Percentiles rank a stretch among this genome's conserved stretches.
Evolutionary conservation across 2,888 invertebrate genomes (phyloP).

Genomic region (Molanna angustata): DNA sequence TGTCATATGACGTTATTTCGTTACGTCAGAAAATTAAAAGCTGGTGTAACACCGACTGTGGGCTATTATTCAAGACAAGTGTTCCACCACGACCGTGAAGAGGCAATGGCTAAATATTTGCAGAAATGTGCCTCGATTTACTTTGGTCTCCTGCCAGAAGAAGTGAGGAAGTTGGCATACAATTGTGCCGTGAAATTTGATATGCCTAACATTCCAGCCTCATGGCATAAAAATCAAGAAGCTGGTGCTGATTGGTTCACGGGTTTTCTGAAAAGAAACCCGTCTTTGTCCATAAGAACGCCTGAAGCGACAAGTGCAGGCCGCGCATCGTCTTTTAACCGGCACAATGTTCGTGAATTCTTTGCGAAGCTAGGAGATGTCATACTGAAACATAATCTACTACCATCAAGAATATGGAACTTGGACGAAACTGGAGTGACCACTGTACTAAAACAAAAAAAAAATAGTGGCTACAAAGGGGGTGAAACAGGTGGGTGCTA

Average conservation of each 20-base stretch:
- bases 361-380: constrained; percentile 27
- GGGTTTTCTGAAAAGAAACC: constrained; percentile 28
- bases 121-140: constrained; percentile 28
- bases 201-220: constrained; percentile 11
- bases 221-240: constrained; percentile 25
- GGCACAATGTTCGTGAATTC: constrained; percentile 24
- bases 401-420: constrained; percentile 34
- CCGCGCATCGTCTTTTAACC: constrained; percentile 32
- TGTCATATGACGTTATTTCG: too few species aligned
- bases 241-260: constrained; percentile 27
- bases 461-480: too few species aligned
- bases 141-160: constrained; percentile 28
- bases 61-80: too few species aligned
- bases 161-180: constrained; percentile 30
- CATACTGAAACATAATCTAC: constrained; percentile 15
- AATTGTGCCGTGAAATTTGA: constrained; percentile 26
- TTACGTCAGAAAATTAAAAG: too few species aligned
- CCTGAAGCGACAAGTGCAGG: constrained; percentile 28
- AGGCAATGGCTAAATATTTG: constrained; percentile 17
- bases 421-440: constrained; percentile 35
- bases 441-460: constrained; percentile 35
- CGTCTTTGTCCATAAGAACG: constrained; percentile 24
- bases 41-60: too few species aligned
- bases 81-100: too few species aligned
- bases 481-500: too few species aligned